These are phyloP conservation scores for Choreutis nemorana DNA, from an alignment of 2,888 invertebrate genomes.

Conservation along the genomic window DNA sequence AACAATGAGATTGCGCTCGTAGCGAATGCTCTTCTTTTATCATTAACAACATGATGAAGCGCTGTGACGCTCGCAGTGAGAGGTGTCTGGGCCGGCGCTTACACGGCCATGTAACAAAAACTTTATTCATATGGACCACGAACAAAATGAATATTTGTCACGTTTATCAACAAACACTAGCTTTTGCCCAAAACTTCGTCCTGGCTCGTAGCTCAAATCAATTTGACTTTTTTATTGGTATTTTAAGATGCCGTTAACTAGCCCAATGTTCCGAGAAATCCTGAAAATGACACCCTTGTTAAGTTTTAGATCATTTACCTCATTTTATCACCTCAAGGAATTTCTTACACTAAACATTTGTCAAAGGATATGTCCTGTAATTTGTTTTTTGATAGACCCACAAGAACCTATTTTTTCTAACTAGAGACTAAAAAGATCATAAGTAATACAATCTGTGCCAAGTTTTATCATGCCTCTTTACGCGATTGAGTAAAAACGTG, in stretches of 20 bases:
- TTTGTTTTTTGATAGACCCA: too few relatives aligned
- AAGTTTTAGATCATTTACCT: too few relatives aligned
- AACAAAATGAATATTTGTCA: too few relatives aligned
- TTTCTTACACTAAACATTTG: slow-evolving; percentile 11
- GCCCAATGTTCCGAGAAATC: too few relatives aligned
- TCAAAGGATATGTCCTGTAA: neutral
- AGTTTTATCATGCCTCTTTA: too few relatives aligned
- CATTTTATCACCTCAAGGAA: too few relatives aligned
- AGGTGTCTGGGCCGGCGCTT: slow-evolving; percentile 16
- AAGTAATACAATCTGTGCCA: too few relatives aligned
- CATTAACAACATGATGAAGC: slow-evolving; percentile 45
- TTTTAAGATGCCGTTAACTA: neutral
- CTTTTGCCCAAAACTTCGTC: too few relatives aligned
- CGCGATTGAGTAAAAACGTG: slow-evolving; percentile 15
- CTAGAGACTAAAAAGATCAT: too few relatives aligned
- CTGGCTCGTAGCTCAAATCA: neutral
- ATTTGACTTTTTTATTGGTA: neutral
- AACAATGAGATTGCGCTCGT: slow-evolving; percentile 53
- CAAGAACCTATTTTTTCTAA: too few relatives aligned
- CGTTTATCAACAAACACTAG: too few relatives aligned
- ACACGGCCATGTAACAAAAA: slow-evolving; percentile 15
- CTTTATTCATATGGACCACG: neutral
- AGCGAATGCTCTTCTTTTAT: slow-evolving; percentile 47
- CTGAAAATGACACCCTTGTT: too few relatives aligned
- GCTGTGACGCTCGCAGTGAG: slow-evolving; percentile 25